phyloP scores from a whole-genome alignment of 2,113 vertebrate species.

The Perccottus glenii region DNA sequence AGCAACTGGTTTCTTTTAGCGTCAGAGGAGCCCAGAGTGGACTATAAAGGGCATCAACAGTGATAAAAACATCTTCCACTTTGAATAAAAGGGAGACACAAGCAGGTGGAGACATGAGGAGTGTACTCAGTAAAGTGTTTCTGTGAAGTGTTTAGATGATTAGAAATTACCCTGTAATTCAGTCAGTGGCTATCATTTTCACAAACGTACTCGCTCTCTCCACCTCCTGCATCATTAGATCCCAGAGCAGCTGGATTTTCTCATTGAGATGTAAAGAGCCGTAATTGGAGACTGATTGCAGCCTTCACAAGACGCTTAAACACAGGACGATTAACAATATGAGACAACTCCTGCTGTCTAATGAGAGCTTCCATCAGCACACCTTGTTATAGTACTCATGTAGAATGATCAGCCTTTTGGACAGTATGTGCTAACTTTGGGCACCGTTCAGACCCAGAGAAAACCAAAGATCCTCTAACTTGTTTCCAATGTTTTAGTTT shows the following conservation, averaged over 20 bases:
- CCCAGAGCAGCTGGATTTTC: slow-evolving; percentile 63
- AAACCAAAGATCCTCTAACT: no score
- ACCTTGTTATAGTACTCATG: background rate
- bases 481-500: slow-evolving; percentile 2
- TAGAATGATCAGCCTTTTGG: slow-evolving; percentile 1
- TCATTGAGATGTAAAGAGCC: slow-evolving; percentile 76
- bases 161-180: slow-evolving; percentile 58
- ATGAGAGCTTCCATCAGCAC: slow-evolving; percentile 49
- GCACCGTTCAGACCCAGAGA: background rate
- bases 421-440: background rate
- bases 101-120: slow-evolving; percentile 43
- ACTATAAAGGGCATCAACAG: background rate
- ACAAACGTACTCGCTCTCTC: slow-evolving; percentile 44
- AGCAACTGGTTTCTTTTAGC: background rate
- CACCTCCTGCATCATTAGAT: slow-evolving; percentile 55
- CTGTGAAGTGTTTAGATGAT: slow-evolving; percentile 61
- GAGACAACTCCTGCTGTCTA: slow-evolving; percentile 21
- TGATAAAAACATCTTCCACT: slow-evolving; percentile 25
- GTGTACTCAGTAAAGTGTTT: slow-evolving; percentile 35
- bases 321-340: slow-evolving; percentile 36
- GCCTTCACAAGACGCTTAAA: slow-evolving; percentile 44
- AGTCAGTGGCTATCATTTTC: slow-evolving; percentile 53
- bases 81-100: slow-evolving; percentile 19
- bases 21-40: background rate
- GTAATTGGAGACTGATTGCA: slow-evolving; percentile 80